Evolutionary conservation across 2,113 vertebrate species (phyloP).

Genomic region (Triplophysa rosa): DNA sequence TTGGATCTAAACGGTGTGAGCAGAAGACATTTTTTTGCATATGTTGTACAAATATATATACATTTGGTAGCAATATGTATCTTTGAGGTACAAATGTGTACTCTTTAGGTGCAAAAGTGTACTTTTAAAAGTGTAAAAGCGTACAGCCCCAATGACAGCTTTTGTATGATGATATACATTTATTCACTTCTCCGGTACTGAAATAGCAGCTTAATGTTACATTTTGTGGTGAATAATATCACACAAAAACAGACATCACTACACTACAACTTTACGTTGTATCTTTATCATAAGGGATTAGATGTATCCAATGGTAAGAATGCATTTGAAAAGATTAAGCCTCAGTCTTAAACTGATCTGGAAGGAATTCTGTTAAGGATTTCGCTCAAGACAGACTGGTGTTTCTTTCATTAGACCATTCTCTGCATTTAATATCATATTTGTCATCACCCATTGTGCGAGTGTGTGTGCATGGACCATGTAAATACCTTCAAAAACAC

Average conservation of each 20-base stretch:
- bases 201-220: too few relatives aligned
- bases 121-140: too few relatives aligned
- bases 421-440: constrained; percentile 23
- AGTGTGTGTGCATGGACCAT: background rate
- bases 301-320: constrained; percentile 54
- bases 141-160: background rate
- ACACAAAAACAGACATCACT: too few relatives aligned
- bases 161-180: constrained; percentile 42
- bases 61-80: too few relatives aligned
- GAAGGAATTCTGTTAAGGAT: constrained; percentile 35
- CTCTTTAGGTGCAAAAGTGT: too few relatives aligned
- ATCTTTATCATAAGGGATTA: constrained; percentile 62
- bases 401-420: constrained; percentile 44
- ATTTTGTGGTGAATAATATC: too few relatives aligned
- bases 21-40: background rate
- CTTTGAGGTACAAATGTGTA: too few relatives aligned
- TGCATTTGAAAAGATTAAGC: constrained; percentile 59
- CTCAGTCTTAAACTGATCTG: constrained; percentile 42
- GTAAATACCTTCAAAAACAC: background rate
- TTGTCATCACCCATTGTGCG: background rate
- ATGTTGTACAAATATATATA: too few relatives aligned
- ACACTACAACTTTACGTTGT: background rate
- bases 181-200: too few relatives aligned
- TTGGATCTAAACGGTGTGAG: background rate
- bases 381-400: constrained; percentile 25